Percentiles rank a stretch among this genome's conserved stretches.
phyloP scores from a whole-genome alignment of 2,888 invertebrate species.

The Lamellibrachia columna region DNA sequence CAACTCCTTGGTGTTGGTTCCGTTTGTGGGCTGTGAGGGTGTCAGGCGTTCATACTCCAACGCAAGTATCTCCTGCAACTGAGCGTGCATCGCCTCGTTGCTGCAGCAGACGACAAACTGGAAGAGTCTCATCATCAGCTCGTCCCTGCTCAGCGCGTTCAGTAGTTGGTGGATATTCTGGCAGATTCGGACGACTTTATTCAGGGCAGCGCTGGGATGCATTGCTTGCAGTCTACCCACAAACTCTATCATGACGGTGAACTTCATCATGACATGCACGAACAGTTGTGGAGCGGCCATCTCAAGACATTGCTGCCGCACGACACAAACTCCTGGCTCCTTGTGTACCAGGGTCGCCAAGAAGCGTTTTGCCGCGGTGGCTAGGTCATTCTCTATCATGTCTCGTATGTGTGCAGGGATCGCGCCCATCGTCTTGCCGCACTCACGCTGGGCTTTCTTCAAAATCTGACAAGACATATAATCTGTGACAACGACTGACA shows the following conservation, averaged over 20 bases:
- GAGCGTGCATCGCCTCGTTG: conserved; percentile 33
- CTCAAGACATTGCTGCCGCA: conserved; percentile 24
- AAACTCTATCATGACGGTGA: background rate
- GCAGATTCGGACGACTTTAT: conserved; percentile 21
- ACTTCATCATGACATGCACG: background rate
- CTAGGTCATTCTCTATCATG: conserved; percentile 46
- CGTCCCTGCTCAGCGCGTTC: conserved; percentile 20
- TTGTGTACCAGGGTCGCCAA: conserved; percentile 44
- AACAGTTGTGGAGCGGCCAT: conserved; percentile 14
- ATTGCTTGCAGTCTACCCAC: background rate
- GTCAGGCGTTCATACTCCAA: background rate
- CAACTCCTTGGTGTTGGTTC: background rate
- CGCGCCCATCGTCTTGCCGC: conserved; percentile 40
- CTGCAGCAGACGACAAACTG: conserved; percentile 34
- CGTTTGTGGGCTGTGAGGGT: background rate
- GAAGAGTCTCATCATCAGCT: conserved; percentile 28
- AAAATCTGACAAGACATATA: conserved; percentile 47
- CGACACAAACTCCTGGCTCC: conserved; percentile 30
- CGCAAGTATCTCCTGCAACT: conserved; percentile 26
- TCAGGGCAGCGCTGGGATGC: background rate
- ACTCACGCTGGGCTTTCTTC: conserved; percentile 59
- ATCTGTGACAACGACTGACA: no score
- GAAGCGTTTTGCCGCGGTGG: conserved; percentile 49
- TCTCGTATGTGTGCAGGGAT: conserved; percentile 46
- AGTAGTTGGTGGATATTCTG: background rate